Conservation (phyloP, 1,140 invertebrate species). For the Drosophila elegans region DNA sequence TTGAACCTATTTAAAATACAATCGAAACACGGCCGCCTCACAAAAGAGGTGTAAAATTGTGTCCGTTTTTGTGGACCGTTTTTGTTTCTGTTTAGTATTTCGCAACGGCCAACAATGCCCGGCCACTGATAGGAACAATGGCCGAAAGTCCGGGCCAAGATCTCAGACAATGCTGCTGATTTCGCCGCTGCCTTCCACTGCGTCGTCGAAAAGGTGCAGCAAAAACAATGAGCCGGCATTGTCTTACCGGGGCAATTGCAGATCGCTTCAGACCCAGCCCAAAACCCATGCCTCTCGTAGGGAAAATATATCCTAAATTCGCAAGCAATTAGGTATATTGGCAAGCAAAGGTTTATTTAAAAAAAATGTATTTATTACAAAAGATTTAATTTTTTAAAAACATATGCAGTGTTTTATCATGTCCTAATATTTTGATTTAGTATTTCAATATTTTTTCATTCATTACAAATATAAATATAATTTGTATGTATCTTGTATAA, state of each 20-base stretch:
- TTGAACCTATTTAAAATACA: slow-evolving; percentile 83
- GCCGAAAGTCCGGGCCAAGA: slow-evolving; percentile 48
- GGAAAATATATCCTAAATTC: slow-evolving; percentile 21
- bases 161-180: slow-evolving; percentile 57
- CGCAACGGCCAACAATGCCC: slow-evolving; percentile 74
- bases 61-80: slow-evolving; percentile 34
- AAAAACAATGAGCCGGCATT: slow-evolving; percentile 41
- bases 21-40: slow-evolving; percentile 64
- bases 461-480: no score
- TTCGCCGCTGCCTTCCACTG: slow-evolving; percentile 38
- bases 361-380: no score
- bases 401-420: no score
- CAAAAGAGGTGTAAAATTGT: slow-evolving; percentile 80
- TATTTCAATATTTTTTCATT: no score
- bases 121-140: slow-evolving; percentile 78
- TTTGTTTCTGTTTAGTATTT: slow-evolving; percentile 54
- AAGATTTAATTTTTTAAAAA: no score
- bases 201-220: slow-evolving; percentile 58
- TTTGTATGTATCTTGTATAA: no score
- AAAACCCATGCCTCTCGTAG: neutral
- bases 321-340: slow-evolving; percentile 16
- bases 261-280: slow-evolving; percentile 37
- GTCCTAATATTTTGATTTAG: no score
- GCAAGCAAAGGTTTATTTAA: neutral
- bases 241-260: slow-evolving; percentile 61